Evolutionary conservation across 2,113 vertebrate species (phyloP).

Genomic region (Gallinago paraguaiae): DNA sequence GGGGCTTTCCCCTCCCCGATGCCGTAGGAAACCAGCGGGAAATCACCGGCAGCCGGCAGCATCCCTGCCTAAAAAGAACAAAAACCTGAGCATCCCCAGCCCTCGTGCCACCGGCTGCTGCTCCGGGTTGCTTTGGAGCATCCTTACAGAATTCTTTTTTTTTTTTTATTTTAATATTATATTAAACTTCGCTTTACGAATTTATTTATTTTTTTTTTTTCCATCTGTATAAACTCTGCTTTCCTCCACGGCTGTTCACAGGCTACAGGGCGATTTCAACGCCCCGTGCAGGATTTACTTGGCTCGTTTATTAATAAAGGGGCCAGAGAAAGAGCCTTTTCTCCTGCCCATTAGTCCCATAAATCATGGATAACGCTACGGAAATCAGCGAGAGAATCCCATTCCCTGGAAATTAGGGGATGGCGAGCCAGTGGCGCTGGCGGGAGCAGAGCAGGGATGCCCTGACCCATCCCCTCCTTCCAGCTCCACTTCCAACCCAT

Average conservation of each 20-base stretch:
- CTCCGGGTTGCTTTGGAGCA: not conserved
- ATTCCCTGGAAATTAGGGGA: not conserved
- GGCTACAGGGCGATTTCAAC: not conserved
- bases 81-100: not conserved
- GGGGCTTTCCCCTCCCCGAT: not conserved
- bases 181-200: not conserved
- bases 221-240: not conserved
- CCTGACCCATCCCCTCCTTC: not conserved
- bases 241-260: not conserved
- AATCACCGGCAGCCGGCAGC: not conserved
- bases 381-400: not conserved
- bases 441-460: not conserved
- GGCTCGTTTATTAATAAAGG: not conserved
- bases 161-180: not conserved
- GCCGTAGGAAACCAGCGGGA: not conserved
- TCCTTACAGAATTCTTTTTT: not conserved
- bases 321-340: not conserved
- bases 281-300: not conserved
- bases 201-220: not conserved
- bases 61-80: not conserved
- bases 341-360: not conserved
- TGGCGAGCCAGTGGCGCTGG: not conserved
- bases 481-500: fast-evolving
- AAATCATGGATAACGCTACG: not conserved
- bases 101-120: not conserved